Conservation (phyloP, 2,797 vertebrate genomes). For the Macropodus opercularis region DNA sequence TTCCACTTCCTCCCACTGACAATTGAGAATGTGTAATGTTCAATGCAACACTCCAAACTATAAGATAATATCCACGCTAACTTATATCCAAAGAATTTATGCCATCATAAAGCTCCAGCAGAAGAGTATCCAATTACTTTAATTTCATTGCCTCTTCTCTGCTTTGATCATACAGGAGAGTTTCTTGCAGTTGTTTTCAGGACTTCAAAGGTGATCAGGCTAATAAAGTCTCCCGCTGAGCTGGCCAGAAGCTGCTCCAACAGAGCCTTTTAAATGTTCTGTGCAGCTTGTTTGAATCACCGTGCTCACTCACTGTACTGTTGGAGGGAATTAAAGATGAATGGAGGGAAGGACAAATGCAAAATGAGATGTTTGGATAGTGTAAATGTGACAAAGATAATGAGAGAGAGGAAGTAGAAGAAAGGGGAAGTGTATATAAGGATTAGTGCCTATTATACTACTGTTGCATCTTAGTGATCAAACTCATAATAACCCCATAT, state of each 20-base stretch:
- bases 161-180: constrained; percentile 55
- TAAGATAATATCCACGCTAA: constrained; percentile 1
- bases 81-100: constrained; percentile 9
- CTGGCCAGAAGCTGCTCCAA: constrained; percentile 47
- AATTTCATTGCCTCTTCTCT: constrained; percentile 30
- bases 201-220: constrained; percentile 65
- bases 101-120: constrained; percentile 3
- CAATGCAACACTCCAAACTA: neutral
- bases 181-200: constrained; percentile 45
- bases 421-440: constrained; percentile 7
- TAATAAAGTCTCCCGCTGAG: constrained; percentile 65
- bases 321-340: constrained; percentile 22
- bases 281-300: constrained; percentile 39
- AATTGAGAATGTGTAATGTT: neutral
- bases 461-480: constrained; percentile 26
- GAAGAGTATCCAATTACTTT: constrained; percentile 24
- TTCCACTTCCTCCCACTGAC: constrained; percentile 5
- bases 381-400: constrained; percentile 21
- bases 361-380: neutral
- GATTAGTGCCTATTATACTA: constrained; percentile 23
- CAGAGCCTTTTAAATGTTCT: constrained; percentile 47
- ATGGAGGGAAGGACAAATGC: constrained; percentile 9
- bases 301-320: neutral
- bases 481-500: constrained; percentile 22
- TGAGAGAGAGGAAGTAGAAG: constrained; percentile 21